Conservation (phyloP, 2,888 invertebrate species). For the Physocephala rufipes region DNA sequence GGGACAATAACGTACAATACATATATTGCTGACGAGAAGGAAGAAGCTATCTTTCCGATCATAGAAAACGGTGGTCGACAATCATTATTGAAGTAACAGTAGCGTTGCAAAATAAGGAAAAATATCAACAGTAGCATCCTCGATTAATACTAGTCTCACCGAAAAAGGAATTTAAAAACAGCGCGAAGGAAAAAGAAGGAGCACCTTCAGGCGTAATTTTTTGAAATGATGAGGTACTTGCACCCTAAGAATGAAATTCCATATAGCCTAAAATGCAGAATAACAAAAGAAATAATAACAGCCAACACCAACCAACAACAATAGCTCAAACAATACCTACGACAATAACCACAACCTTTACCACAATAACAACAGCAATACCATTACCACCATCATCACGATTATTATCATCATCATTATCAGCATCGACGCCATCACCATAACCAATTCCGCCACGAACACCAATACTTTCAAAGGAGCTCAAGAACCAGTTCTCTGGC, state of each 20-base stretch:
- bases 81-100: no score
- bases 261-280: not conserved
- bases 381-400: not conserved
- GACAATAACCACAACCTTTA: no score
- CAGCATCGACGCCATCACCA: not conserved
- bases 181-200: not conserved
- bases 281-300: not conserved
- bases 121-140: no score
- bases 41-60: no score
- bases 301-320: conserved; percentile 7
- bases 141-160: no score
- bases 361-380: no score
- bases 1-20: no score
- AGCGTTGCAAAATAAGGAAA: no score
- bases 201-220: not conserved
- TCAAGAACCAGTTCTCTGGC: conserved; percentile 18
- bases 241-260: not conserved
- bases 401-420: not conserved
- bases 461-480: not conserved
- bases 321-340: no score
- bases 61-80: no score
- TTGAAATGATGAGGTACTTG: not conserved
- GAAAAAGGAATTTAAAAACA: conserved; percentile 17
- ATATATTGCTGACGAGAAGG: no score
- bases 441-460: not conserved